phyloP scores from a whole-genome alignment of 2,888 invertebrate genomes.

The Tubiluchus corallicola region DNA sequence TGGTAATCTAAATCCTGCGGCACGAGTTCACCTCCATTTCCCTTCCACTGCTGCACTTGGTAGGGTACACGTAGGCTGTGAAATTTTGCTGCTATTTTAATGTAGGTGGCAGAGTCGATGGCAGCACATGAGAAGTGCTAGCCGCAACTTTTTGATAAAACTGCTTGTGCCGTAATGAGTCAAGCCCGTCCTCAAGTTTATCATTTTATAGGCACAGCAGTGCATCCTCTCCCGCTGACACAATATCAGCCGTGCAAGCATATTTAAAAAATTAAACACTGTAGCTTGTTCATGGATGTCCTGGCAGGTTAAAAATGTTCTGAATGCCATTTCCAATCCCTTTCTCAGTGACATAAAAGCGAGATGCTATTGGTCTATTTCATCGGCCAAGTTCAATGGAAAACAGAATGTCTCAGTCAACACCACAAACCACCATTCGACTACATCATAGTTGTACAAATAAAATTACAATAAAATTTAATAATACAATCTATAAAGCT shows the following conservation, averaged over 20 bases:
- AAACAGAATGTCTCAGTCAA: too few species aligned
- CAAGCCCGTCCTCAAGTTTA: background rate
- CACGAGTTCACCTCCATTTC: conserved; percentile 7
- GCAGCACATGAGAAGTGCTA: conserved; percentile 1
- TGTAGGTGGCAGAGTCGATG: conserved; percentile 15
- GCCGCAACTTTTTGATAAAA: background rate
- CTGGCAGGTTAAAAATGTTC: background rate
- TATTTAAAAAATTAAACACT: background rate
- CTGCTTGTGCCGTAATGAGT: background rate
- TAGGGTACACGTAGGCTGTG: background rate
- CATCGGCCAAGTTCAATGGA: too few species aligned
- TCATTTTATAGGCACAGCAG: background rate
- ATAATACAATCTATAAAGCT: too few species aligned
- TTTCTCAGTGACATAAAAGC: background rate
- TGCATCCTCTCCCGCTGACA: background rate
- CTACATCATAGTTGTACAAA: too few species aligned
- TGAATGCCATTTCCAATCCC: too few species aligned
- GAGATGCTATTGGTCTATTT: too few species aligned
- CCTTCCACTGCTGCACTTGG: conserved; percentile 15
- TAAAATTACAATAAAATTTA: too few species aligned
- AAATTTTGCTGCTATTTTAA: conserved; percentile 13
- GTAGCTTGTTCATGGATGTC: background rate
- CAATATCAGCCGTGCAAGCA: background rate
- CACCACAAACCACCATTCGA: too few species aligned
- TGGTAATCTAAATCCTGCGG: conserved; percentile 15